A percentile compares a stretch with the other conserved stretches of the same genome.
Evolutionary conservation across 2,888 invertebrate species (phyloP).

Genomic region (Sesia bembeciformis): DNA sequence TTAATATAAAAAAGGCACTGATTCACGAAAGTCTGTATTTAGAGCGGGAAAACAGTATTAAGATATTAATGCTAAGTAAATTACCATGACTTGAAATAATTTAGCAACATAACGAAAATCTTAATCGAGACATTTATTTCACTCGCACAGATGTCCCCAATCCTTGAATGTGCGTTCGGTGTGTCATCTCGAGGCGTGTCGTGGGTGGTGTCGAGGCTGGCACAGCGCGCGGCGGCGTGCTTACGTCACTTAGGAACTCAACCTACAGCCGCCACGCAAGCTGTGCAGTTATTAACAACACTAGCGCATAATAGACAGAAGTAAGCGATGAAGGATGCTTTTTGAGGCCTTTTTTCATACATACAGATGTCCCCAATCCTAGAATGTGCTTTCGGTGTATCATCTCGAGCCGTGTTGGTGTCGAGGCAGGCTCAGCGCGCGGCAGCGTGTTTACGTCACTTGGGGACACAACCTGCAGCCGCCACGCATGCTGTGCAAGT

Average conservation of each 20-base stretch:
- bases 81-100: not conserved
- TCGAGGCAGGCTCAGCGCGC: constrained; percentile 42
- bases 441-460: constrained; percentile 15
- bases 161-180: constrained; percentile 52
- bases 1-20: too few relatives aligned
- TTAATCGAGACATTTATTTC: too few relatives aligned
- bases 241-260: constrained; percentile 38
- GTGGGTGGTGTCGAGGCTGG: constrained; percentile 47
- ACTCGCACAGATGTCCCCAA: constrained; percentile 37
- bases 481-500: constrained; percentile 1
- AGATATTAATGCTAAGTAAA: too few relatives aligned
- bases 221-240: constrained; percentile 37
- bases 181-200: constrained; percentile 37
- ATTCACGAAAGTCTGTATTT: too few relatives aligned
- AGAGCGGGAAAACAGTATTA: too few relatives aligned
- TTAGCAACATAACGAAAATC: too few relatives aligned
- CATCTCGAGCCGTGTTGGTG: constrained; percentile 42
- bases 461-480: too few relatives aligned
- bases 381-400: constrained; percentile 46
- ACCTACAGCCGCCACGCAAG: constrained; percentile 15
- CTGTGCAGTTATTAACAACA: constrained; percentile 17
- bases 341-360: not conserved
- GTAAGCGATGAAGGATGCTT: constrained; percentile 7
- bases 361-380: constrained; percentile 43
- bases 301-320: constrained; percentile 18